A percentile compares a stretch with the other conserved stretches of the same genome.
Evolutionary conservation across 1,140 invertebrate species (phyloP).

Genomic region (Cephus cinctus): DNA sequence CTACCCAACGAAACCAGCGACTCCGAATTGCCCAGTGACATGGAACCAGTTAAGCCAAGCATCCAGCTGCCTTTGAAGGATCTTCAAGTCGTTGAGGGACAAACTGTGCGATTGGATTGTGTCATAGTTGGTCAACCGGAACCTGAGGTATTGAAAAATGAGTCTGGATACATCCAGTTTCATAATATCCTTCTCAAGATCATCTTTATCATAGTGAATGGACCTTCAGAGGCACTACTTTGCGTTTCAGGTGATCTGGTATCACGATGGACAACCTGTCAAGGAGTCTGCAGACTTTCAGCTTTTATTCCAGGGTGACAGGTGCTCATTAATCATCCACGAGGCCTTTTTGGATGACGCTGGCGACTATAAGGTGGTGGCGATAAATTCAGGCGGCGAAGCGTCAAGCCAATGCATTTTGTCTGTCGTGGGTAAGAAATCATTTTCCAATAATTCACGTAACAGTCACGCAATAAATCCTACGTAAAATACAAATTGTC

Average conservation of each 20-base stretch:
- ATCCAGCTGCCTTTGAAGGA: conserved; percentile 73
- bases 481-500: too few relatives aligned
- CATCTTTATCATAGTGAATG: too few relatives aligned
- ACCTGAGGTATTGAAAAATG: conserved; percentile 69
- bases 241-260: conserved; percentile 72
- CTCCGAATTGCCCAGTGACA: conserved; percentile 68
- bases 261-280: conserved; percentile 79
- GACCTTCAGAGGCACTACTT: too few relatives aligned
- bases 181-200: too few relatives aligned
- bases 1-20: conserved; percentile 73
- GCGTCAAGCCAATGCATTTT: conserved; percentile 72
- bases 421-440: conserved; percentile 55
- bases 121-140: conserved; percentile 82
- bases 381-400: conserved; percentile 78
- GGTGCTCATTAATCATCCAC: conserved; percentile 75
- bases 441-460: too few relatives aligned
- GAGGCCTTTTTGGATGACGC: conserved; percentile 74
- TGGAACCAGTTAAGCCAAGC: conserved; percentile 70
- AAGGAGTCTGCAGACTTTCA: conserved; percentile 83
- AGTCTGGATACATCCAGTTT: too few relatives aligned
- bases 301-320: conserved; percentile 77
- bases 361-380: conserved; percentile 78
- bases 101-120: conserved; percentile 71
- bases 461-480: too few relatives aligned
- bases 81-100: conserved; percentile 69